A percentile compares a stretch with the other conserved stretches of the same genome.
Conservation (phyloP, 1,140 invertebrate genomes). For the Drosophila melanogaster region Release_6_plus_ISO1_MT NT_033779.5:6673501-6674000, state of each 20-base stretch:
- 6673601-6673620: too few relatives aligned
- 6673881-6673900: conserved; percentile 25
- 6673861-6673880: neutral
- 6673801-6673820: neutral
- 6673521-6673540: too few relatives aligned
- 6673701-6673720: conserved; percentile 11
- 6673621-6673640: too few relatives aligned
- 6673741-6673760: neutral
- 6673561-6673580: conserved; percentile 1
- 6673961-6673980: conserved; percentile 17
- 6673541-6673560: too few relatives aligned
- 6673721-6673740: neutral
- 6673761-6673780: neutral
- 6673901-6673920: neutral
- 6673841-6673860: conserved; percentile 11
- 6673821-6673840: neutral
- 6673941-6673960: conserved; percentile 5
- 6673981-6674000: conserved; percentile 51
- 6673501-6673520: too few relatives aligned
- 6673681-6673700: neutral
- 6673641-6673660: too few relatives aligned
- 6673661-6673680: too few relatives aligned
- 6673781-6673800: conserved; percentile 1
- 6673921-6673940: conserved; percentile 1
- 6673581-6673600: neutral